Conservation (phyloP, 2,888 invertebrate genomes). For the Pseudolycoriella hygida region DNA sequence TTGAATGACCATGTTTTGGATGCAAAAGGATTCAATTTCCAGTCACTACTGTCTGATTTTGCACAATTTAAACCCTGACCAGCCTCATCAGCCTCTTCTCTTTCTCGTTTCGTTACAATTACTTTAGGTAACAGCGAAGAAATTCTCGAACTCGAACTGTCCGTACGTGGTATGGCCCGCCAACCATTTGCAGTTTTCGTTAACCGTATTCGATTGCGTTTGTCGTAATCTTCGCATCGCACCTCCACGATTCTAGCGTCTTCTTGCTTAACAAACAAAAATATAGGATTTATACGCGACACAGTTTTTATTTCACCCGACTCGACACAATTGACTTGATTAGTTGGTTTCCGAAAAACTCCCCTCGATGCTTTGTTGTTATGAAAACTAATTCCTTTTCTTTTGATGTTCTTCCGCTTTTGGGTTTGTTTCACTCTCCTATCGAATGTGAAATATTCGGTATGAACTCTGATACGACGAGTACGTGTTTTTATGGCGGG, state of each 20-base stretch:
- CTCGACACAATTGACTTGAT: not conserved
- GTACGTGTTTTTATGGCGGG: constrained; percentile 1
- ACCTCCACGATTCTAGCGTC: constrained; percentile 69
- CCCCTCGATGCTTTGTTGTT: not conserved
- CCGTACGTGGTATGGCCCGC: constrained; percentile 67
- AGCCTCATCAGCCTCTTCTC: constrained; percentile 6
- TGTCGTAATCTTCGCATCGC: constrained; percentile 75
- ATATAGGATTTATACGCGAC: constrained; percentile 56
- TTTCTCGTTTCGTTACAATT: constrained; percentile 26
- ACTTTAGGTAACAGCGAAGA: constrained; percentile 23
- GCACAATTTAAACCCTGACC: not conserved
- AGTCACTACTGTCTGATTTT: not conserved
- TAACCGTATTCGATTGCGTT: constrained; percentile 64
- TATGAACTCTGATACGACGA: not conserved
- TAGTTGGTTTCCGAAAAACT: not conserved
- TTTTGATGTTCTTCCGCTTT: not conserved
- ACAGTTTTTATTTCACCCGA: not conserved
- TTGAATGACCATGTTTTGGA: not conserved
- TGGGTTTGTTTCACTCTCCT: not conserved
- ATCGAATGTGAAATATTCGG: not conserved
- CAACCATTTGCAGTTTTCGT: constrained; percentile 67
- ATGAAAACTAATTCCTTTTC: not conserved
- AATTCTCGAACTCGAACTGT: constrained; percentile 24
- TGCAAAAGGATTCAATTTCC: constrained; percentile 5
- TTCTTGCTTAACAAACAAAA: constrained; percentile 68